Evolutionary conservation across 2,113 vertebrate genomes (phyloP).

Genomic region (Gymnogyps californianus): DNA sequence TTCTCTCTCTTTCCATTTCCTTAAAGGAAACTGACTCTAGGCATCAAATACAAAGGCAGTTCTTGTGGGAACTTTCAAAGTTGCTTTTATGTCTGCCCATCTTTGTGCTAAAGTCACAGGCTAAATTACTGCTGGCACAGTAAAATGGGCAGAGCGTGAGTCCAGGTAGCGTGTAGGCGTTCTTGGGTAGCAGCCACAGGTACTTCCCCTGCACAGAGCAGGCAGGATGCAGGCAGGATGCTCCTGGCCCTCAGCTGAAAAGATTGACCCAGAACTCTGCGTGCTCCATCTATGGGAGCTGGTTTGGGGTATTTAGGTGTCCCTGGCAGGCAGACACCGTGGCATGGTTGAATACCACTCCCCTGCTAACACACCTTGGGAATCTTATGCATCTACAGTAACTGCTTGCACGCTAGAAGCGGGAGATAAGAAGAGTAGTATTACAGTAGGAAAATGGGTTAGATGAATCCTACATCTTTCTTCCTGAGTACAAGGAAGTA

Average conservation of each 20-base stretch:
- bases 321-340: not conserved
- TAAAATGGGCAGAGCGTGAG: not conserved
- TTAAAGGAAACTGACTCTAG: not conserved
- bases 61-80: slow-evolving; percentile 1
- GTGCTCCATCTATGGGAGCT: not conserved
- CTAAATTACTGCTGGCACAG: not conserved
- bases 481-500: not conserved
- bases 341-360: not conserved
- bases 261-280: not conserved
- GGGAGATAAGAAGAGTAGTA: not conserved
- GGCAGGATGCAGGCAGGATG: not conserved
- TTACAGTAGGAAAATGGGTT: not conserved
- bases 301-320: not conserved
- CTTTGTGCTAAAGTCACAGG: not conserved
- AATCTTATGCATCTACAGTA: not conserved
- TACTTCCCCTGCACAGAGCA: not conserved
- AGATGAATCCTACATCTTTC: not conserved
- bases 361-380: not conserved
- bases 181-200: not conserved
- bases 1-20: not conserved
- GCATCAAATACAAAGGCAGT: slow-evolving; percentile 14
- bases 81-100: not conserved
- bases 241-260: not conserved
- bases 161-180: accelerated
- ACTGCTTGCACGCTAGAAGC: not conserved